These are phyloP conservation scores for Leptopilina boulardi DNA, from an alignment of 1,140 invertebrate genomes.

Conservation along the genomic window DNA sequence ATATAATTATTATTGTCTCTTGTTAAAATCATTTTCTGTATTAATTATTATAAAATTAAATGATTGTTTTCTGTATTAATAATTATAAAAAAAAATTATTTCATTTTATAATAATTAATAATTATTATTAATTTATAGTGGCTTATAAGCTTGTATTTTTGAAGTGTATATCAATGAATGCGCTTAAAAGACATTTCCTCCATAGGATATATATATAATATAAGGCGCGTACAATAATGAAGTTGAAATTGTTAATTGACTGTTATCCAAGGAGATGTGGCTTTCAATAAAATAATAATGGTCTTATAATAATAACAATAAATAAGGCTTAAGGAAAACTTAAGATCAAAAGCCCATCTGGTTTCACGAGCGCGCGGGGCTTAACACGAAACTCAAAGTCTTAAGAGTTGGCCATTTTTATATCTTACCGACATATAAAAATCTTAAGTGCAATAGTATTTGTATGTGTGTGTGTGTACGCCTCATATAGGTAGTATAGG, in stretches of 20 bases:
- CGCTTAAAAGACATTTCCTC: too few relatives aligned
- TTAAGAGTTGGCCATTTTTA: constrained; percentile 25
- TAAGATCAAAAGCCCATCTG: constrained; percentile 24
- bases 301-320: constrained; percentile 1
- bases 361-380: constrained; percentile 13
- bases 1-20: too few relatives aligned
- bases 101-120: too few relatives aligned
- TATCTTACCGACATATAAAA: constrained; percentile 28
- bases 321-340: not conserved
- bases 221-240: not conserved
- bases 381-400: constrained; percentile 28
- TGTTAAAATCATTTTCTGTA: too few relatives aligned
- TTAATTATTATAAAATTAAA: too few relatives aligned
- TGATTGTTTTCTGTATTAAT: too few relatives aligned
- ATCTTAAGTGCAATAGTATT: constrained; percentile 8
- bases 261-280: not conserved
- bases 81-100: too few relatives aligned
- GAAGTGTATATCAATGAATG: too few relatives aligned
- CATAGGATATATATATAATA: too few relatives aligned
- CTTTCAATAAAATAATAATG: not conserved
- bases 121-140: too few relatives aligned
- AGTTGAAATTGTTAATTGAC: not conserved
- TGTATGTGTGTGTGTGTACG: not conserved
- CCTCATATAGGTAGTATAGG: not conserved
- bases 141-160: too few relatives aligned